phyloP scores from a whole-genome alignment of 2,888 invertebrate genomes.

The Hydriomena furcata region DNA sequence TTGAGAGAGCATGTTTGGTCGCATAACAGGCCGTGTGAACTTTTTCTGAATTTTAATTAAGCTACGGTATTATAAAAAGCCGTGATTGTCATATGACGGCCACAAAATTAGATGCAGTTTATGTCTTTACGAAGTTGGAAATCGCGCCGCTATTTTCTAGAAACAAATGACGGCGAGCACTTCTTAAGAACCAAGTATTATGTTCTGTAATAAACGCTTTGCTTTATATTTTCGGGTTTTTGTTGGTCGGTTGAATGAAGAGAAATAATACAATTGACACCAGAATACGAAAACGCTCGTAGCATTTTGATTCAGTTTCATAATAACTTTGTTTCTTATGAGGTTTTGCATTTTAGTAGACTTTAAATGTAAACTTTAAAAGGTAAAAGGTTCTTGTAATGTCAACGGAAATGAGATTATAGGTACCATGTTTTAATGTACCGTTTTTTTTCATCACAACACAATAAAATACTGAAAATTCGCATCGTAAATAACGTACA shows the following conservation, averaged over 20 bases:
- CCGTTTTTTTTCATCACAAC: conserved; percentile 31
- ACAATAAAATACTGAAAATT: conserved; percentile 49
- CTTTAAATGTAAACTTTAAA: too few relatives aligned
- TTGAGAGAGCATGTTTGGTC: conserved; percentile 73
- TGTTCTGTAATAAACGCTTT: conserved; percentile 35
- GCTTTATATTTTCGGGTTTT: conserved; percentile 33
- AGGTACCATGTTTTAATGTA: neutral
- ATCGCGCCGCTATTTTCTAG: neutral
- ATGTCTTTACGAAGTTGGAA: too few relatives aligned
- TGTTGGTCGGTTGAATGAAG: conserved; percentile 17
- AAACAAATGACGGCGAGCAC: neutral
- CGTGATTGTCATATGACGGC: neutral
- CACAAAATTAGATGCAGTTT: too few relatives aligned
- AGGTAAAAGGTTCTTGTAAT: too few relatives aligned
- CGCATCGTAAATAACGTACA: conserved; percentile 56
- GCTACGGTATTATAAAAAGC: neutral
- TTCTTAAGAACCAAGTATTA: neutral
- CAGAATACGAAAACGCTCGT: neutral
- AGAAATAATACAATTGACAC: conserved; percentile 15
- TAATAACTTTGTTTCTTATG: conserved; percentile 2
- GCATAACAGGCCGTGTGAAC: conserved; percentile 67
- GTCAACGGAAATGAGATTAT: too few relatives aligned
- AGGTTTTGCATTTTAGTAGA: too few relatives aligned
- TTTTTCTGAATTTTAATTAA: conserved; percentile 60
- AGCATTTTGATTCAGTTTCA: conserved; percentile 16